Evolutionary conservation across 2,797 vertebrate genomes (phyloP), one percentile per base, ranked within the genome.

Genomic region (Kryptolebias ocellatus): DNA sequence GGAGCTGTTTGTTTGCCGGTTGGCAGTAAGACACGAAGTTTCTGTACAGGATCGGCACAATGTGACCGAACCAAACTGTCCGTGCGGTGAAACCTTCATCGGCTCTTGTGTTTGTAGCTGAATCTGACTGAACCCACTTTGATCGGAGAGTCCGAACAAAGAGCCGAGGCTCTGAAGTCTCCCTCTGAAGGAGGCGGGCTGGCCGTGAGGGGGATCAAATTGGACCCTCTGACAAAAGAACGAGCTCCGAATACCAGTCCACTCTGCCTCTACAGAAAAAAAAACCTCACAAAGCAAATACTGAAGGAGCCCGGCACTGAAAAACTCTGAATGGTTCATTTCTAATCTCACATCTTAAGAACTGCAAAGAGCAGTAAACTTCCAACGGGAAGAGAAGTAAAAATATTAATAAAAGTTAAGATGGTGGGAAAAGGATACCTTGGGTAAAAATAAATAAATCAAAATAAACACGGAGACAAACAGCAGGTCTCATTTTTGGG

Each of bases 301-400:
- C 17, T 70, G 68, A 44, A 61, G 61, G 47, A 77, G 69, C 44
- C 71, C 37, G 59, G 57, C 42, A 67, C 51, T 60, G 45, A 78
- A 79, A 52, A 79, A 52, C 60, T 57, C 56, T 65, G 58, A 64
- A 24, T 39, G 51, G 63, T 70, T 59, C 58, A 67, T 72, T 77
- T 53, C 71, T 66, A 67, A 72, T 75, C 42, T 80, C 60, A 72
- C 70, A 79, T 64, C 58, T 72, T 46, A 74, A 86, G 55, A 62
- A 77, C 57, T 67, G 56, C 63, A 73, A 64, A 69, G 20, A 24
- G 20, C 54, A 60, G 20, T 60, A 53, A 11, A 46, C 12, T 31
- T 74, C 28, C 20, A 55, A 47, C n/a, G 18, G 37, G 11, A 17
- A 18, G 16, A 27, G 17, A 47, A 49, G 29, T 16, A 29, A 31